These are phyloP conservation scores for Acleris sparsana DNA, from an alignment of 2,888 invertebrate species.

Conservation along the genomic window DNA sequence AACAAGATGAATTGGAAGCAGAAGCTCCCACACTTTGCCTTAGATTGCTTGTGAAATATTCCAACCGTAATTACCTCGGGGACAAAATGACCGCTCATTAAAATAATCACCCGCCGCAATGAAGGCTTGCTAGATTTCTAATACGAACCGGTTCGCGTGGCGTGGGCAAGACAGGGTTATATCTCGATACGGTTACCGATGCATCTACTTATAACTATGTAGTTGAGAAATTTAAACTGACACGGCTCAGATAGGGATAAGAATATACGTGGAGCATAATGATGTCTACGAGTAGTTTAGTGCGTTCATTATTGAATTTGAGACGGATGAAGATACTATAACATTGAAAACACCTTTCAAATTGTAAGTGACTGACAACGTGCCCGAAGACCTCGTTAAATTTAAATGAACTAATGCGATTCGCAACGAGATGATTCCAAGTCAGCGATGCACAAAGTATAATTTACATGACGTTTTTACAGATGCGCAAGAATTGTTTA, in stretches of 20 bases:
- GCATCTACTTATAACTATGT: not conserved
- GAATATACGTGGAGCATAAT: not conserved
- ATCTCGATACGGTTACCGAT: constrained; percentile 29
- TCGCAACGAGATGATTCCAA: constrained; percentile 4
- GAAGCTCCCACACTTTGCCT: constrained; percentile 25
- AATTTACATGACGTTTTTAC: constrained; percentile 53
- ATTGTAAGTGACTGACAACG: not conserved
- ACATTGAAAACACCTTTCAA: not conserved
- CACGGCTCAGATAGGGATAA: not conserved
- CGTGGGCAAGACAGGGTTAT: constrained; percentile 26
- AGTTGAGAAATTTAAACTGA: not conserved
- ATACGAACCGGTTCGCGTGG: constrained; percentile 41
- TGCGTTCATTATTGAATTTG: too few species aligned
- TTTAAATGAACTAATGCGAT: constrained; percentile 1
- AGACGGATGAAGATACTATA: not conserved
- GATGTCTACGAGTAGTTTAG: too few species aligned
- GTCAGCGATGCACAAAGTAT: constrained; percentile 19
- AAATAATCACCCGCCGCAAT: constrained; percentile 62
- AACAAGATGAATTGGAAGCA: constrained; percentile 19
- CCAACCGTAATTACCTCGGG: constrained; percentile 60
- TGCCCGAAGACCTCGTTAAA: not conserved
- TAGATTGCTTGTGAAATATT: constrained; percentile 45
- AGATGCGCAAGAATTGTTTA: constrained; percentile 52
- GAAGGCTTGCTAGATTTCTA: constrained; percentile 60
- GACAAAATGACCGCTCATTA: constrained; percentile 73